Evolutionary conservation across 2,113 vertebrate species (phyloP).

Genomic region (Phalacrocorax pelagicus): DNA sequence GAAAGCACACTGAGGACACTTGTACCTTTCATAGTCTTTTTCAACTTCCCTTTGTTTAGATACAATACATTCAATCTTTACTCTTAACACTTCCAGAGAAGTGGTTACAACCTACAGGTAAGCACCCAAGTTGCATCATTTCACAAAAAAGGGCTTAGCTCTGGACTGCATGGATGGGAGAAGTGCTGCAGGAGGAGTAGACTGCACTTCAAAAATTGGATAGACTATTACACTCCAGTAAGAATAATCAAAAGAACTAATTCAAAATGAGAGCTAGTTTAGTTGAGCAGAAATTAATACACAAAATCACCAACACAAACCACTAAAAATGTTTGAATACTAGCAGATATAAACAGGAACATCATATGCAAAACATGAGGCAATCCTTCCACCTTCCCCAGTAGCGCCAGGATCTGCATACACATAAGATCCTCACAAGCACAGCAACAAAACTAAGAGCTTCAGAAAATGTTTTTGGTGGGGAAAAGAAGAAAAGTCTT

Average conservation of each 20-base stretch:
- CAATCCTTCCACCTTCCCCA: background rate
- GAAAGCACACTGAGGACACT: background rate
- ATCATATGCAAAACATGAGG: background rate
- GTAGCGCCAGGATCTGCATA: background rate
- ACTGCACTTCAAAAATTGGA: background rate
- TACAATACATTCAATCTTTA: background rate
- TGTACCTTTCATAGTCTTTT: background rate
- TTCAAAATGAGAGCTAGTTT: background rate
- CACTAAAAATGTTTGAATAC: background rate
- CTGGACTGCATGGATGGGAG: background rate
- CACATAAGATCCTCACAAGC: background rate
- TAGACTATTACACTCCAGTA: background rate
- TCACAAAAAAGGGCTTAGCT: background rate
- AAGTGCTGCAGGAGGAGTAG: background rate
- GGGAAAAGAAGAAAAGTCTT: background rate
- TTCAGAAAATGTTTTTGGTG: background rate
- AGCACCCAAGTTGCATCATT: background rate
- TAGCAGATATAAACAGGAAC: background rate
- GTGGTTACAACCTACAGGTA: background rate
- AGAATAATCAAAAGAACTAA: background rate
- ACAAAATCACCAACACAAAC: background rate
- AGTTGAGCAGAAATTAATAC: background rate
- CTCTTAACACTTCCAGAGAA: background rate
- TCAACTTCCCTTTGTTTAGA: background rate
- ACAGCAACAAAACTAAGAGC: background rate